These are phyloP conservation scores for Mareca strepera DNA, from an alignment of 2,797 vertebrate species.

Conservation along the genomic window DNA sequence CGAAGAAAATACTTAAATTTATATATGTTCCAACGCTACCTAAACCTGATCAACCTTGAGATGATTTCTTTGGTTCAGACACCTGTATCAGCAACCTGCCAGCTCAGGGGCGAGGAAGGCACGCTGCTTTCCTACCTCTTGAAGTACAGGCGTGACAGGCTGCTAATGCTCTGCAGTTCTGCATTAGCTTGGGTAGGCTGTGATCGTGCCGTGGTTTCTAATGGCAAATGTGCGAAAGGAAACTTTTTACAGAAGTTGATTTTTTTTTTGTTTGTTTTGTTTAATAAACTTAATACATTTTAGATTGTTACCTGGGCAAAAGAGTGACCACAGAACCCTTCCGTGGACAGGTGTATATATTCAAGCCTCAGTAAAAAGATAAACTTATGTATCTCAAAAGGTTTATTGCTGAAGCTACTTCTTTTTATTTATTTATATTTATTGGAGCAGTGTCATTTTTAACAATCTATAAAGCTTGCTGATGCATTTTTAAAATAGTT, in stretches of 20 bases:
- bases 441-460: not conserved
- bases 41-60: not conserved
- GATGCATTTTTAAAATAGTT: not conserved
- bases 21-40: not conserved
- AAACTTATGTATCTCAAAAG: not conserved
- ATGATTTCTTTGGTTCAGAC: not conserved
- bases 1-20: not conserved
- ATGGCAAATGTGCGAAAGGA: not conserved
- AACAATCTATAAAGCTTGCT: not conserved
- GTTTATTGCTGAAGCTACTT: not conserved
- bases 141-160: too few species aligned
- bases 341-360: not conserved
- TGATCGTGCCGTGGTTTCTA: not conserved
- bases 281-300: not conserved
- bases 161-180: not conserved
- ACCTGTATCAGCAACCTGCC: not conserved
- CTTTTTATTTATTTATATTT: too few species aligned
- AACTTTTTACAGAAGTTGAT: not conserved
- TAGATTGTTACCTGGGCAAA: not conserved
- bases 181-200: fast-evolving
- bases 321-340: not conserved
- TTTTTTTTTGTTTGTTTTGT: not conserved
- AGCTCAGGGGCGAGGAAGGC: not conserved
- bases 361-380: not conserved
- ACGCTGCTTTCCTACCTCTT: not conserved